Base-by-base conservation (phyloP, 1,140 invertebrate species). In the Neodiprion pinetum region DNA sequence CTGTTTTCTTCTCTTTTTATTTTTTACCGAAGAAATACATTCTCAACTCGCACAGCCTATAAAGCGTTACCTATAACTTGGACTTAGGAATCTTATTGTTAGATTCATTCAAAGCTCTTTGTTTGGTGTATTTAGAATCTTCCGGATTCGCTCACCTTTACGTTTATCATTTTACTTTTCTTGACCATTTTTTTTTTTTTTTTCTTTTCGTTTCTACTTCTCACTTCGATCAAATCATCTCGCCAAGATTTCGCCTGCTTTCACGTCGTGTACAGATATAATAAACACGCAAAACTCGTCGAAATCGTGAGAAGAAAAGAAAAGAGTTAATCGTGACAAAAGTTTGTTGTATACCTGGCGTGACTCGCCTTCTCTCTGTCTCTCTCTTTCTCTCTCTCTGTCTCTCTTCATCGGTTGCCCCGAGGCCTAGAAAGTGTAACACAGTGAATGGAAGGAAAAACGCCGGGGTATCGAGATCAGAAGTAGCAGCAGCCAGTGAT, bases 181-280 rank as follows among this genome's bases (percentile, higher is more conserved):
- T 21, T 73, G 68, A 48, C 53, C 11, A 68, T 72, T 50, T 72
- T 53, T 61, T 61, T 68, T 48, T 75, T 74, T 61, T 70, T 72
- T 73, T 73, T 77, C 67, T 61, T 71, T 61, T 70, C 69, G 23
- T 49, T 78, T 66, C 78, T 72, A 28, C 21, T 67, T 71, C 65
- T 76, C 47, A 17, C 14, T 72, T 12, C 17, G 53, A 21, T 21
- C 48, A 73, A 61, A 53, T 74, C 72, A 48, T 76, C 76, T 70
- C 50, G 74, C 28, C 28, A 40, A 40, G 28, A 40, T 3, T 40
- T 5, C 17, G 17, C 28, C 28, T 40, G 28, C 28, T 40, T 40
- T 40, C 28, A 40, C 28, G 28, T 0, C 5, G 28, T 40, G 28
- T 40, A 40, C 28, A 40, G 5, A 40, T 40, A 40, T 40, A 40